Evolutionary conservation across 2,888 invertebrate genomes (phyloP).

Genomic region (Spilarctia lutea): DNA sequence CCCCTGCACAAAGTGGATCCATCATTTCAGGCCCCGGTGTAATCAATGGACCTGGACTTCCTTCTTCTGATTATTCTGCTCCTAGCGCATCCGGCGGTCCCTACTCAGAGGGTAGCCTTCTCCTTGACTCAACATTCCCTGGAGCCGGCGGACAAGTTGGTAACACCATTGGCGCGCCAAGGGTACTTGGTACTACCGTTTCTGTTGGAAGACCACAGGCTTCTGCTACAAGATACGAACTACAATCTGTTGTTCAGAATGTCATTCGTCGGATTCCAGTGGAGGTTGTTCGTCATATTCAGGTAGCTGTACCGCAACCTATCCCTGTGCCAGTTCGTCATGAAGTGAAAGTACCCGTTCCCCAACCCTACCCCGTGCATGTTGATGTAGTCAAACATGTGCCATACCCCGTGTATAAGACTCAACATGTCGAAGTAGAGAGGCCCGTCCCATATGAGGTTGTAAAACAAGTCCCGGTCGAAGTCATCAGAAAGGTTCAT

Average conservation of each 20-base stretch:
- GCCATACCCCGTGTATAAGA: slow-evolving; percentile 81
- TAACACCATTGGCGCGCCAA: slow-evolving; percentile 57
- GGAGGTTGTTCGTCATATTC: slow-evolving; percentile 79
- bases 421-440: slow-evolving; percentile 77
- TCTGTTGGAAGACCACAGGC: slow-evolving; percentile 64
- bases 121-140: slow-evolving; percentile 38
- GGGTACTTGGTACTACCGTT: slow-evolving; percentile 71
- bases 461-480: slow-evolving; percentile 75
- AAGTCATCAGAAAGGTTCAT: slow-evolving; percentile 78
- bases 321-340: slow-evolving; percentile 77
- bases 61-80: slow-evolving; percentile 27
- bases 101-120: slow-evolving; percentile 35
- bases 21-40: slow-evolving; percentile 18
- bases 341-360: slow-evolving; percentile 78
- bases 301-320: slow-evolving; percentile 76
- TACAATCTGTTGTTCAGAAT: slow-evolving; percentile 80
- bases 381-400: slow-evolving; percentile 80
- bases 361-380: slow-evolving; percentile 81
- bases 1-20: background rate
- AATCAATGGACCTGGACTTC: slow-evolving; percentile 14
- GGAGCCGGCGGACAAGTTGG: slow-evolving; percentile 31
- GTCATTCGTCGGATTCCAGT: slow-evolving; percentile 77
- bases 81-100: slow-evolving; percentile 32
- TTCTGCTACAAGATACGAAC: slow-evolving; percentile 72
- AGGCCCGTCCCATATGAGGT: slow-evolving; percentile 80